Evolutionary conservation across 2,888 invertebrate genomes (phyloP).

Genomic region (Lymantria dispar): DNA sequence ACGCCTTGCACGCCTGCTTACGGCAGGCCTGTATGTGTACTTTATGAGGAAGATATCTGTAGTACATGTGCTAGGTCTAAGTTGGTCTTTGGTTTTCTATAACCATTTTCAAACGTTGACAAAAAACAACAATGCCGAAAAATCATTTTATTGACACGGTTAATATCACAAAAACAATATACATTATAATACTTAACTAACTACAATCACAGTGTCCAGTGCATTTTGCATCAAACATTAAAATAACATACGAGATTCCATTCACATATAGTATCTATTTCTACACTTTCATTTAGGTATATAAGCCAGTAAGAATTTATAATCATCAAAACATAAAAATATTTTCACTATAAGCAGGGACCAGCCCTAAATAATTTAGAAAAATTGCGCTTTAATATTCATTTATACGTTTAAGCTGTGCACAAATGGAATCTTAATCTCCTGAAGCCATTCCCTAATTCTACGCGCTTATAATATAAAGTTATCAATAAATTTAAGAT

Average conservation of each 20-base stretch:
- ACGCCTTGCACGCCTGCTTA: no score
- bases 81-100: no score
- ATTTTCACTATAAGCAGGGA: background rate
- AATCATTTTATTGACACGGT: conserved; percentile 46
- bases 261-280: conserved; percentile 3
- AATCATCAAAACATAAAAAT: background rate
- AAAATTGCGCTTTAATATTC: background rate
- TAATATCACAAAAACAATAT: conserved; percentile 42
- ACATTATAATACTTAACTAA: conserved; percentile 27
- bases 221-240: conserved; percentile 41
- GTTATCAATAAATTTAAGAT: no score
- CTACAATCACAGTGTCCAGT: conserved; percentile 56
- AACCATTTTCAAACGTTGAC: background rate
- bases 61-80: no score
- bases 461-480: conserved; percentile 10
- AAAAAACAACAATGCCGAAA: conserved; percentile 17
- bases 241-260: conserved; percentile 11
- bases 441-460: conserved; percentile 9
- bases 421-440: conserved; percentile 13
- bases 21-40: no score
- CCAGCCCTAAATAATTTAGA: background rate
- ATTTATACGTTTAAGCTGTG: conserved; percentile 9
- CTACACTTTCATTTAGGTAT: no score
- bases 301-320: no score
- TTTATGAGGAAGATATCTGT: no score